Percentiles rank a stretch among this genome's conserved stretches.
Evolutionary conservation across 2,113 vertebrate species (phyloP).

Genomic region (Tachysurus vachellii): DNA sequence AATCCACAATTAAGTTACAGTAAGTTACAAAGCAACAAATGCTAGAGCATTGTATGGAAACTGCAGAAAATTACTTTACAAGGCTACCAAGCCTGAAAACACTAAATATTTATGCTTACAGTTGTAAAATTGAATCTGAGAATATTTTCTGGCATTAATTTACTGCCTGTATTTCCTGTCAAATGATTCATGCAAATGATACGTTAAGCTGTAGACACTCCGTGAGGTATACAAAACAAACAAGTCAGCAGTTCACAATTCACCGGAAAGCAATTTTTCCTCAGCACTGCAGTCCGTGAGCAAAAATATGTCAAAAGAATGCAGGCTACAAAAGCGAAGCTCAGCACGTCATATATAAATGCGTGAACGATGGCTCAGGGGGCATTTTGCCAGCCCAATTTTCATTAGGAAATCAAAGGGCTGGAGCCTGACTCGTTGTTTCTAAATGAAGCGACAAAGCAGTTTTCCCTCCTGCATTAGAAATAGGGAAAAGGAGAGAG

Average conservation of each 20-base stretch:
- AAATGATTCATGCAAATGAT: conserved; percentile 56
- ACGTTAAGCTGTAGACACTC: conserved; percentile 47
- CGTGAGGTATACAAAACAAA: conserved; percentile 41
- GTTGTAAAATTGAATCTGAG: conserved; percentile 40
- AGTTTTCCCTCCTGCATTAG: conserved; percentile 1
- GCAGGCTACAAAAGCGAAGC: conserved; percentile 12
- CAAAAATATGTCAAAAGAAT: conserved; percentile 31
- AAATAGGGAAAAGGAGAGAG: not conserved
- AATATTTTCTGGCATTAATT: conserved; percentile 40
- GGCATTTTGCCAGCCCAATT: conserved; percentile 7
- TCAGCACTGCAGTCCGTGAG: conserved; percentile 15
- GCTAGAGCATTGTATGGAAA: not conserved
- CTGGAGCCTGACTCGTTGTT: conserved; percentile 20
- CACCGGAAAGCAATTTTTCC: conserved; percentile 34
- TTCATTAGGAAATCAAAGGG: conserved; percentile 36
- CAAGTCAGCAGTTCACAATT: conserved; percentile 52
- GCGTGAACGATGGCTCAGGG: conserved; percentile 9
- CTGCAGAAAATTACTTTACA: not conserved
- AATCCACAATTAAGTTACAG: conserved; percentile 16
- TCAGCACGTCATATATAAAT: conserved; percentile 10
- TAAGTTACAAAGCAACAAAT: conserved; percentile 37
- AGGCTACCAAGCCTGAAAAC: conserved; percentile 33
- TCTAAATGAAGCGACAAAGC: conserved; percentile 29
- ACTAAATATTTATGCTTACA: conserved; percentile 50
- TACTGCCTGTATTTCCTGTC: conserved; percentile 49